Conservation (phyloP, 2,113 vertebrate species). For the Oncorhynchus nerka region DNA sequence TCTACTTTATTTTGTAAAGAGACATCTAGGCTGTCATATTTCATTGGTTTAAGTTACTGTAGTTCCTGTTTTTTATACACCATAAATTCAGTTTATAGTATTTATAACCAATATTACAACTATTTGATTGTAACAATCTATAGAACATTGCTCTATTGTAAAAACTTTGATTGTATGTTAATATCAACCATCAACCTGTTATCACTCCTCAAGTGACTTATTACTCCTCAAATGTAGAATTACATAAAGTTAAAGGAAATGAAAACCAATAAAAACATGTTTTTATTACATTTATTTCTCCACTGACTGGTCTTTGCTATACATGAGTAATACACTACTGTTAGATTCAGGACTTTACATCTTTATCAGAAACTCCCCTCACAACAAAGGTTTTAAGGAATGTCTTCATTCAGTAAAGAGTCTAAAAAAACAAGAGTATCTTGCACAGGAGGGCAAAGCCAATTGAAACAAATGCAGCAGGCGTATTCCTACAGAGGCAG, state of each 20-base stretch:
- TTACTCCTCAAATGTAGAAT: too few relatives aligned
- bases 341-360: slow-evolving; percentile 46
- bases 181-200: neutral
- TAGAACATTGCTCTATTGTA: neutral
- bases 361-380: slow-evolving; percentile 41
- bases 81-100: neutral
- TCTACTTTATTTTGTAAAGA: neutral
- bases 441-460: slow-evolving; percentile 32
- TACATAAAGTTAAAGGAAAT: neutral
- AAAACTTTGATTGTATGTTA: neutral
- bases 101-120: neutral
- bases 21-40: too few relatives aligned
- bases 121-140: neutral
- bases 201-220: too few relatives aligned
- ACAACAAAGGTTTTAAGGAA: slow-evolving; percentile 40
- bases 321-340: slow-evolving; percentile 23
- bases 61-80: neutral
- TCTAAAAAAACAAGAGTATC: slow-evolving; percentile 33
- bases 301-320: slow-evolving; percentile 21
- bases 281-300: neutral
- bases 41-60: too few relatives aligned
- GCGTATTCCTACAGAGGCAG: neutral
- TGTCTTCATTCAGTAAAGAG: slow-evolving; percentile 52
- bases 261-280: neutral
- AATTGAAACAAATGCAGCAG: neutral